Conservation (phyloP, 2,797 vertebrate genomes). For the Numenius phaeopus region DNA sequence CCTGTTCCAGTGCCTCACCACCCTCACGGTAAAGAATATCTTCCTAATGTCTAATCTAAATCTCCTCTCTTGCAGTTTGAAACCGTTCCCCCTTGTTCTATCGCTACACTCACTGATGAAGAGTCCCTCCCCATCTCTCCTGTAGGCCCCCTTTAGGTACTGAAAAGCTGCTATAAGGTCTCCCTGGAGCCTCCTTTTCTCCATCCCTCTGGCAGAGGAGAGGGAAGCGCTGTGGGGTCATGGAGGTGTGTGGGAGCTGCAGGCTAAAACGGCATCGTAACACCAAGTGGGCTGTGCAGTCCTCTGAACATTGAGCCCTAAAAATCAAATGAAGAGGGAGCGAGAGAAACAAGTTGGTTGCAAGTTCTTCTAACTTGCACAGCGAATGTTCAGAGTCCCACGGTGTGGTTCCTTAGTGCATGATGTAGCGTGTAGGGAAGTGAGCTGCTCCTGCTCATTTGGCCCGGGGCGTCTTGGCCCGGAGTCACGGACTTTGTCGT, state of each 20-base stretch:
- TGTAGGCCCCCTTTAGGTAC: neutral
- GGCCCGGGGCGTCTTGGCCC: neutral
- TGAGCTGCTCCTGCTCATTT: neutral
- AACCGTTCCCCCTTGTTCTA: neutral
- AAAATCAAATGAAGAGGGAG: neutral
- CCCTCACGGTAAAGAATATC: neutral
- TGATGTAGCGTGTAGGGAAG: neutral
- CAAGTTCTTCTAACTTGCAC: neutral
- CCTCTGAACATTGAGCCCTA: neutral
- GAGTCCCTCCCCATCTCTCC: neutral
- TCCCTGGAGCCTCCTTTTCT: neutral
- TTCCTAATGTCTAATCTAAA: neutral
- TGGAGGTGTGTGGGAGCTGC: rapidly evolving
- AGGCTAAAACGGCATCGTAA: neutral
- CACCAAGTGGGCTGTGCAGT: neutral
- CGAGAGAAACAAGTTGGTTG: neutral
- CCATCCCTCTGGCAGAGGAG: neutral
- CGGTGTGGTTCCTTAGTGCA: neutral
- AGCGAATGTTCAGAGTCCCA: neutral
- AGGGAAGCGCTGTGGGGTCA: neutral
- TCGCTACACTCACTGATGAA: neutral
- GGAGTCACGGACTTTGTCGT: rapidly evolving
- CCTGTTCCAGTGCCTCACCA: neutral
- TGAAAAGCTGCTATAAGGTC: neutral
- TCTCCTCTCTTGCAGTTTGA: neutral